phyloP scores from a whole-genome alignment of 2,888 invertebrate species.

The Aspidiotus destructor region DNA sequence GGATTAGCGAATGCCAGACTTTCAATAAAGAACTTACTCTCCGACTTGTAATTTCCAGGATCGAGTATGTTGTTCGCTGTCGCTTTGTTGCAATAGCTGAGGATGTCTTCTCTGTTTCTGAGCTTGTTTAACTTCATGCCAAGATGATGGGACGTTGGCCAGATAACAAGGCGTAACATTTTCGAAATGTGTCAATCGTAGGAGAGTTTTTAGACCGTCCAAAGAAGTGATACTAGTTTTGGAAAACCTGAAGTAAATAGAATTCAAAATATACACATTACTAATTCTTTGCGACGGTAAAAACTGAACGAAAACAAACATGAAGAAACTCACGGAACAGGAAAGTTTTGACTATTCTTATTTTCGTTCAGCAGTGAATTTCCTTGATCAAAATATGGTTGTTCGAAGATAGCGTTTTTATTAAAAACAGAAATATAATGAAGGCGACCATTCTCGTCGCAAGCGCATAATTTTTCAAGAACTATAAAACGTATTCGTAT shows the following conservation, averaged over 20 bases:
- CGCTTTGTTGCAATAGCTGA: slow-evolving; percentile 59
- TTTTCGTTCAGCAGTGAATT: neutral
- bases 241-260: slow-evolving; percentile 10
- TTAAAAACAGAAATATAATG: slow-evolving; percentile 23
- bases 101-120: slow-evolving; percentile 82
- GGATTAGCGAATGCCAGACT: neutral
- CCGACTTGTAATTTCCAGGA: slow-evolving; percentile 84
- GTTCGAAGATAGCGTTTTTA: neutral
- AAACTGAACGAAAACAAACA: neutral
- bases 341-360: neutral
- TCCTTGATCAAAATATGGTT: no score
- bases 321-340: neutral
- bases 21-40: slow-evolving; percentile 46
- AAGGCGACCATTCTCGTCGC: slow-evolving; percentile 15
- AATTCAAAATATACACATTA: neutral
- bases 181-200: slow-evolving; percentile 67
- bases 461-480: slow-evolving; percentile 25
- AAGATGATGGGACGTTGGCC: slow-evolving; percentile 84
- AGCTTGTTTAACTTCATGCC: slow-evolving; percentile 86
- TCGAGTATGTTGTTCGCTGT: slow-evolving; percentile 63
- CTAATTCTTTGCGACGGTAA: no score
- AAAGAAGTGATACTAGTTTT: slow-evolving; percentile 13
- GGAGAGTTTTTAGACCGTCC: slow-evolving; percentile 51
- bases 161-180: slow-evolving; percentile 60
- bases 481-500: neutral